Evolutionary conservation across 2,888 invertebrate genomes (phyloP).

Genomic region (Sipha maydis): DNA sequence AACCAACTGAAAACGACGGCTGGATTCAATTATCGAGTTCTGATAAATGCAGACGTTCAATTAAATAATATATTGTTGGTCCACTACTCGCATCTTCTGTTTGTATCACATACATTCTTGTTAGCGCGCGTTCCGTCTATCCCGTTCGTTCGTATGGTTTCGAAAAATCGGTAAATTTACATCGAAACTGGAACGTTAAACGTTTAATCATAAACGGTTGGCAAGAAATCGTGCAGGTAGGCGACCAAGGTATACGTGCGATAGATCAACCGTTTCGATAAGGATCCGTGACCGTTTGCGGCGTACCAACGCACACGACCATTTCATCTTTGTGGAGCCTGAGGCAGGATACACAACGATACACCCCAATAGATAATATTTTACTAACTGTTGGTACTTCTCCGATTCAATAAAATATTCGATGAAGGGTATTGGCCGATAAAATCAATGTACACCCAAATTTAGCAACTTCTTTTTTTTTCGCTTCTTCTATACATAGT

Average conservation of each 20-base stretch:
- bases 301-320: not conserved
- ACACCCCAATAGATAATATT: not conserved
- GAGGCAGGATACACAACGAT: not conserved
- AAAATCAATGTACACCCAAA: constrained; percentile 43
- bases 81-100: no score
- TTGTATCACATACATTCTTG: no score
- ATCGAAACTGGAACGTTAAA: not conserved
- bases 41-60: no score
- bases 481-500: not conserved
- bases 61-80: no score
- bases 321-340: not conserved
- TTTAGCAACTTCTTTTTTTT: constrained; percentile 1
- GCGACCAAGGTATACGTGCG: not conserved
- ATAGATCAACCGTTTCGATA: constrained; percentile 2
- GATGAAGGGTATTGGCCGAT: constrained; percentile 1
- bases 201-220: not conserved
- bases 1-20: no score
- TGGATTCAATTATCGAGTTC: no score
- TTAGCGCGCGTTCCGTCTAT: not conserved
- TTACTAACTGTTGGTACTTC: not conserved
- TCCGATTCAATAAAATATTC: constrained; percentile 29
- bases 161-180: not conserved
- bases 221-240: constrained; percentile 28
- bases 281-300: not conserved
- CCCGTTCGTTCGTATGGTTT: not conserved